phyloP scores from a whole-genome alignment of 2,113 vertebrate genomes.

The Bambusicola thoracicus region DNA sequence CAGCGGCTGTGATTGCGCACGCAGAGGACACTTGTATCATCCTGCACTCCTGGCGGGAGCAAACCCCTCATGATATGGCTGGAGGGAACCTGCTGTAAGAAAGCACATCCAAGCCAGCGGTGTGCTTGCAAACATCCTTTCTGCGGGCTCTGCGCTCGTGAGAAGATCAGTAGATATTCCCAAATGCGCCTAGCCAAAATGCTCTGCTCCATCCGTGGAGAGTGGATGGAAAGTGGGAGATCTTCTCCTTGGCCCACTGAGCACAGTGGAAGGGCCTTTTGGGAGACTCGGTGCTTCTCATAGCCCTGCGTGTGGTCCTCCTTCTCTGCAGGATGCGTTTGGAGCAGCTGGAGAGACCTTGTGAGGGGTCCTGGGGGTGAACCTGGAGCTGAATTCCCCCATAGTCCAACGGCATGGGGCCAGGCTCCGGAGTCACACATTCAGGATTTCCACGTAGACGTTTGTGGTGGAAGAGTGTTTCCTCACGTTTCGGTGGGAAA shows the following conservation, averaged over 20 bases:
- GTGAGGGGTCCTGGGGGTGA: neutral
- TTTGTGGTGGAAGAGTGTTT: accelerated
- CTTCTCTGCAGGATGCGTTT: neutral
- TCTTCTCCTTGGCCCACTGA: accelerated
- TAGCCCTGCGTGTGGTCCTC: neutral
- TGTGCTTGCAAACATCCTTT: neutral
- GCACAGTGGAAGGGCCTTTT: neutral
- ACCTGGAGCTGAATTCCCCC: neutral
- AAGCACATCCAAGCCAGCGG: neutral
- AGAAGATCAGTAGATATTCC: neutral
- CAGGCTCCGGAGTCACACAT: neutral
- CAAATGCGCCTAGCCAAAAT: neutral
- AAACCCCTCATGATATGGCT: neutral
- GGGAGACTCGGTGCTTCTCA: neutral
- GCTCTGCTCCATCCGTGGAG: neutral
- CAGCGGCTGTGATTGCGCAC: neutral
- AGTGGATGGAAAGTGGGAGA: no score
- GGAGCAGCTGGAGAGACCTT: accelerated
- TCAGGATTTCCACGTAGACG: accelerated
- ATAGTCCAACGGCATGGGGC: accelerated
- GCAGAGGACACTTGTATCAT: conserved; percentile 16
- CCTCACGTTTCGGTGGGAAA: neutral
- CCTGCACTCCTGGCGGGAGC: neutral
- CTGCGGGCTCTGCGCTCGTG: accelerated
- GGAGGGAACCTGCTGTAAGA: neutral